Conservation (phyloP, 2,113 vertebrate species). For the Chitala chitala region DNA sequence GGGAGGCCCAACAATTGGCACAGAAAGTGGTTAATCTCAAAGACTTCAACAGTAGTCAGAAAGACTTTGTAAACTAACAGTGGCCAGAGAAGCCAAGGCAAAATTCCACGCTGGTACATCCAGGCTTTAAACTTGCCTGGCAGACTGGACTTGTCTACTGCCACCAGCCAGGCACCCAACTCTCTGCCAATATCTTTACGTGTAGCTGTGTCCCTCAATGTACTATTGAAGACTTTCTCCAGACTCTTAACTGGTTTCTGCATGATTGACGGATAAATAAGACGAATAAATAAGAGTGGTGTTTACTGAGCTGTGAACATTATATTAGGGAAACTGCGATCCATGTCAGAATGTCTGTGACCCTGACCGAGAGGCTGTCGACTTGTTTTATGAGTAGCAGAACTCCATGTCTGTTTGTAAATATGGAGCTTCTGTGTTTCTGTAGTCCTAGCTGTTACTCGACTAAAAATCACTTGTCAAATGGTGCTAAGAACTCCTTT, state of each 20-base stretch:
- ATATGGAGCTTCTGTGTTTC: no score
- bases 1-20: neutral
- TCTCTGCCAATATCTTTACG: neutral
- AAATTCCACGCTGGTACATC: neutral
- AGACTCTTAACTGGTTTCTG: neutral
- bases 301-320: no score
- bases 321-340: no score
- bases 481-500: no score
- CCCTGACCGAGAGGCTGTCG: no score
- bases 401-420: no score
- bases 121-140: constrained; percentile 4
- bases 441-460: no score
- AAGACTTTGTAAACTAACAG: neutral
- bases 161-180: neutral
- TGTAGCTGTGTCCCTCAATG: neutral
- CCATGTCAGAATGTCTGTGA: no score
- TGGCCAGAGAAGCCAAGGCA: neutral
- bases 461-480: no score
- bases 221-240: neutral
- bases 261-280: no score
- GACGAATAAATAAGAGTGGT: no score
- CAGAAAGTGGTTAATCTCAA: neutral
- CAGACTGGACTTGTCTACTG: neutral
- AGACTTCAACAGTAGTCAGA: neutral
- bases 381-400: no score